Conservation (phyloP, 2,888 invertebrate species). For the Cosmia trapezina region DNA sequence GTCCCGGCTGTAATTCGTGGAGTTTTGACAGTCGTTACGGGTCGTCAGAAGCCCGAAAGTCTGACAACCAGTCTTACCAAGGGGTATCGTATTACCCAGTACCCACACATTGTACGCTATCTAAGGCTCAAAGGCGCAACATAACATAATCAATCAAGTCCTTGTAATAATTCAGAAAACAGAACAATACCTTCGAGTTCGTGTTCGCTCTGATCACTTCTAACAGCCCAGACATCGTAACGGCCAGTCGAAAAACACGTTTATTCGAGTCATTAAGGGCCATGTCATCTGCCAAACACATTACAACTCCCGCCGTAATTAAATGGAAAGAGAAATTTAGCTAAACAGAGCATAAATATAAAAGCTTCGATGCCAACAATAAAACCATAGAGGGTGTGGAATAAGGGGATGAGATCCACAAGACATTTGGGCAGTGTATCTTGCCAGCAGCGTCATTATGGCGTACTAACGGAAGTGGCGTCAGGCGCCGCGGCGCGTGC, state of each 20-base stretch:
- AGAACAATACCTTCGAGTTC: constrained; percentile 8
- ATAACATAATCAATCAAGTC: constrained; percentile 40
- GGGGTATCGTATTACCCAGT: no score
- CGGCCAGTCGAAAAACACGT: constrained; percentile 66
- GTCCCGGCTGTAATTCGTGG: no score
- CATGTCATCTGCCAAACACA: constrained; percentile 83
- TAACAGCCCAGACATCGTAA: constrained; percentile 45
- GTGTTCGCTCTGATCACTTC: constrained; percentile 27
- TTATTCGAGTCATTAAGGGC: constrained; percentile 76
- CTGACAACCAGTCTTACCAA: no score
- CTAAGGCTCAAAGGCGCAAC: background rate
- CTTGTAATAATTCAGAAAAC: constrained; percentile 24
- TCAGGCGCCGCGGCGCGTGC: constrained; percentile 89
- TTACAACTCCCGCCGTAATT: constrained; percentile 82
- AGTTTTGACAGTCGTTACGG: no score
- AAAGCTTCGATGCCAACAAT: constrained; percentile 77
- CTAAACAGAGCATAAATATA: constrained; percentile 88
- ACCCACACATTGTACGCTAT: no score
- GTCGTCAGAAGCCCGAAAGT: no score
- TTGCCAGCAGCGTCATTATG: constrained; percentile 83
- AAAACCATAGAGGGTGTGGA: constrained; percentile 75
- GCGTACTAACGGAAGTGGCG: constrained; percentile 84
- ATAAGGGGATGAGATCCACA: constrained; percentile 70
- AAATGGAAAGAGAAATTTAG: constrained; percentile 86
- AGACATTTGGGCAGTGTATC: constrained; percentile 71